A percentile compares a stretch with the other conserved stretches of the same genome.
phyloP scores from a whole-genome alignment of 2,888 invertebrate genomes.

The Agonopterix subpropinquella region DNA sequence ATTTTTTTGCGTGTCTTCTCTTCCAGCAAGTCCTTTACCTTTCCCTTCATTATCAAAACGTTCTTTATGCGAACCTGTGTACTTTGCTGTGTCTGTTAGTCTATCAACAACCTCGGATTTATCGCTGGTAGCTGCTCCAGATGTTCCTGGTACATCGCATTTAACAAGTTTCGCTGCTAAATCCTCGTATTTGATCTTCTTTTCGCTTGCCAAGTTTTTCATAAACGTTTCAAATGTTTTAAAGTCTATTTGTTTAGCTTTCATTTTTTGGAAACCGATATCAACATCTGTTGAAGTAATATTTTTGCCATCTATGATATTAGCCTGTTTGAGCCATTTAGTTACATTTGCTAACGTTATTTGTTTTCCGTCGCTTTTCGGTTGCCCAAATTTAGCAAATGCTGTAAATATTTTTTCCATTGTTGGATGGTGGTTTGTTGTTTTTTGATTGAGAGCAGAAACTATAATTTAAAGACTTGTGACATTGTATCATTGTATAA shows the following conservation, averaged over 20 bases:
- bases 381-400: conserved; percentile 81
- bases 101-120: conserved; percentile 68
- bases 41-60: conserved; percentile 80
- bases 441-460: no score
- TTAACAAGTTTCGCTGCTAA: conserved; percentile 77
- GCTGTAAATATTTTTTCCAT: conserved; percentile 52
- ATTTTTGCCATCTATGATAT: conserved; percentile 77
- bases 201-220: conserved; percentile 78
- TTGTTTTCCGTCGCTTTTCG: conserved; percentile 78
- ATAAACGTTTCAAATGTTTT: conserved; percentile 71
- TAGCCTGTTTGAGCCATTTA: conserved; percentile 85
- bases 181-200: conserved; percentile 76
- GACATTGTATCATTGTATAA: no score
- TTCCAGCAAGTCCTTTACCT: conserved; percentile 79
- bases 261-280: conserved; percentile 81
- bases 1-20: conserved; percentile 70
- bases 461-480: no score
- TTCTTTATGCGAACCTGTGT: conserved; percentile 81
- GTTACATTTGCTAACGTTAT: conserved; percentile 82
- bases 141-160: conserved; percentile 76
- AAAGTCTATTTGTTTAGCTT: conserved; percentile 49
- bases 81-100: conserved; percentile 79
- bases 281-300: conserved; percentile 83
- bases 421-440: background rate
- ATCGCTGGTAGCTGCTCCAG: conserved; percentile 29